phyloP scores from a whole-genome alignment of 2,113 vertebrate genomes.

The Blennius ocellaris region DNA sequence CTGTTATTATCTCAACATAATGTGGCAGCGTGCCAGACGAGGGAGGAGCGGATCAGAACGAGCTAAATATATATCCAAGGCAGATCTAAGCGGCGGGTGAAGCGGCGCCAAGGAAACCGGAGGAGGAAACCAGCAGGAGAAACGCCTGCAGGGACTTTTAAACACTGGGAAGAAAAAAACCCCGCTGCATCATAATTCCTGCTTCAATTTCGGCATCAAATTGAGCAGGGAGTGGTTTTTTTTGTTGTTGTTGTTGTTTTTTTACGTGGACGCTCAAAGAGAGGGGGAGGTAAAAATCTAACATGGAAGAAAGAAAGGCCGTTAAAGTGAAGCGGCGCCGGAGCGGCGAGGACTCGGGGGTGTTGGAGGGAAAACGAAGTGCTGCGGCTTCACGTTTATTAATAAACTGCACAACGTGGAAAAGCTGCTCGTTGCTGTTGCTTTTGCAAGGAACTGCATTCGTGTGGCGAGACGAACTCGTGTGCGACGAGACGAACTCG shows the following conservation, averaged over 20 bases:
- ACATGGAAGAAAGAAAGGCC: not conserved
- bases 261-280: not conserved
- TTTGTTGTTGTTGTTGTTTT: not conserved
- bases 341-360: not conserved
- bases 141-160: not conserved
- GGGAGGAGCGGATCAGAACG: slow-evolving; percentile 28
- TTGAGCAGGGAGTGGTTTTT: slow-evolving; percentile 25
- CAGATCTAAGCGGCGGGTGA: slow-evolving; percentile 23
- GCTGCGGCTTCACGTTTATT: no score
- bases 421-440: no score
- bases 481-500: no score
- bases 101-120: slow-evolving; percentile 11
- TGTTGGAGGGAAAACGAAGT: not conserved
- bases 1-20: slow-evolving; percentile 48
- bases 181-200: slow-evolving; percentile 10
- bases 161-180: slow-evolving; percentile 32
- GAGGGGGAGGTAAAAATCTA: not conserved
- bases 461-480: no score
- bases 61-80: slow-evolving; percentile 29
- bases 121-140: slow-evolving; percentile 8
- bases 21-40: slow-evolving; percentile 34
- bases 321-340: not conserved
- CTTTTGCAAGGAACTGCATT: no score
- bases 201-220: slow-evolving; percentile 39
- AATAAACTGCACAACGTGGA: no score